Conservation (phyloP, 2,797 vertebrate genomes). For the Arvicola amphibius region DNA sequence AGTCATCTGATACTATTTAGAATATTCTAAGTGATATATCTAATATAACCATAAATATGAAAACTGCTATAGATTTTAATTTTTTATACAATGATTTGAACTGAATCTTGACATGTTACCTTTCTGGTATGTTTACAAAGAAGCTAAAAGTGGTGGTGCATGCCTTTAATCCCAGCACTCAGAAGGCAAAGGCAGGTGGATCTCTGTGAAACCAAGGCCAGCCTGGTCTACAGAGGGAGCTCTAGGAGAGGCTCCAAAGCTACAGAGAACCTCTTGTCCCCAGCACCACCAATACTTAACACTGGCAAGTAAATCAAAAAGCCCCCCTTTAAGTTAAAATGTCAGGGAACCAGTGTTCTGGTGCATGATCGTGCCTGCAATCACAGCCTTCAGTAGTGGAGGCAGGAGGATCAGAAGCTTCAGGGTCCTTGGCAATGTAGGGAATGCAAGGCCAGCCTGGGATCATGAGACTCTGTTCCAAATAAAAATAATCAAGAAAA, state of each 20-base stretch:
- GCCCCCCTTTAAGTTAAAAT: neutral
- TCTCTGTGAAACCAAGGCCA: no score
- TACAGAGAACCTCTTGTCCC: no score
- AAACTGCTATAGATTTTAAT: slow-evolving; percentile 48
- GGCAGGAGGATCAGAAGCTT: neutral
- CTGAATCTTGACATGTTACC: neutral
- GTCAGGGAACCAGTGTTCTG: neutral
- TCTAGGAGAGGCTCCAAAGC: no score
- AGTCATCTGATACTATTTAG: slow-evolving; percentile 3
- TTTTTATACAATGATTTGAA: neutral
- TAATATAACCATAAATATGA: neutral
- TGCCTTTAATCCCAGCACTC: no score
- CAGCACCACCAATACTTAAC: neutral
- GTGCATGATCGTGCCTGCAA: neutral
- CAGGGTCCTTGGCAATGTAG: neutral
- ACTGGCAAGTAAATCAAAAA: neutral
- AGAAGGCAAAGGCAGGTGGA: no score
- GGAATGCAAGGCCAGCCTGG: neutral
- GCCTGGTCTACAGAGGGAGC: no score
- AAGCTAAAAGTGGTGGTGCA: neutral
- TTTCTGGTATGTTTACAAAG: slow-evolving; percentile 41
- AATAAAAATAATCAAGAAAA: neutral
- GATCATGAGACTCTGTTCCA: neutral
- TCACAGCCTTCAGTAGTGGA: neutral
- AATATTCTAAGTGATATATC: neutral